Conservation (phyloP, 1,140 invertebrate species). For the Nomia melanderi region DNA sequence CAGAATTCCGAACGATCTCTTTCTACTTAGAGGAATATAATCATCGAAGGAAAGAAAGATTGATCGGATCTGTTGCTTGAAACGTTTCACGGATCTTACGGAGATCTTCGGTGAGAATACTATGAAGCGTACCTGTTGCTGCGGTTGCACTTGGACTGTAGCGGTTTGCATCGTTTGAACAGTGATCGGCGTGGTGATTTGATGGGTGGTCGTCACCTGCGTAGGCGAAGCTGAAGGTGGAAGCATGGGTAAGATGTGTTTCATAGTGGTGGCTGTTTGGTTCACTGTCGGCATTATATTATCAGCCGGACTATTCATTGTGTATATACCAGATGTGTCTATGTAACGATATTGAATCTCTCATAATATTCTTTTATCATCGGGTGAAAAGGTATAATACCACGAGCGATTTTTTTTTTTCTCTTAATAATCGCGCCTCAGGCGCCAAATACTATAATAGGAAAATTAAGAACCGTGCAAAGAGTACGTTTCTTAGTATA, state of each 20-base stretch:
- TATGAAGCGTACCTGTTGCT: constrained; percentile 66
- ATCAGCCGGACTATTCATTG: constrained; percentile 70
- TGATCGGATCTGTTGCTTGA: neutral
- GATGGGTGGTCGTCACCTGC: constrained; percentile 73
- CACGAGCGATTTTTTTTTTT: constrained; percentile 1
- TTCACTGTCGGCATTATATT: constrained; percentile 63
- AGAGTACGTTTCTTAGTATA: constrained; percentile 45
- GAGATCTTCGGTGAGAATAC: neutral
- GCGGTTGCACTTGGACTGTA: constrained; percentile 77
- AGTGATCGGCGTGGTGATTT: constrained; percentile 77
- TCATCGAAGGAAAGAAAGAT: too few relatives aligned
- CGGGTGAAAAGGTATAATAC: constrained; percentile 28
- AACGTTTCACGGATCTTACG: neutral
- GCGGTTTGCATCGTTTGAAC: constrained; percentile 74
- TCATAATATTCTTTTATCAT: constrained; percentile 43
- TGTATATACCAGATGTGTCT: constrained; percentile 73
- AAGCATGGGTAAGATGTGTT: constrained; percentile 75
- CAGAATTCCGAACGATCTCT: too few relatives aligned
- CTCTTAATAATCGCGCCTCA: constrained; percentile 19
- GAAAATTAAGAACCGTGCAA: constrained; percentile 22
- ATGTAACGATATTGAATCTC: constrained; percentile 44
- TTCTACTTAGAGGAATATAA: too few relatives aligned
- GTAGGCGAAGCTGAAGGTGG: constrained; percentile 63
- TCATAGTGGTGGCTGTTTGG: constrained; percentile 64
- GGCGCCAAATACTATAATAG: constrained; percentile 9